phyloP scores from a whole-genome alignment of 2,113 vertebrate species.

The Bubalus kerabau region DNA sequence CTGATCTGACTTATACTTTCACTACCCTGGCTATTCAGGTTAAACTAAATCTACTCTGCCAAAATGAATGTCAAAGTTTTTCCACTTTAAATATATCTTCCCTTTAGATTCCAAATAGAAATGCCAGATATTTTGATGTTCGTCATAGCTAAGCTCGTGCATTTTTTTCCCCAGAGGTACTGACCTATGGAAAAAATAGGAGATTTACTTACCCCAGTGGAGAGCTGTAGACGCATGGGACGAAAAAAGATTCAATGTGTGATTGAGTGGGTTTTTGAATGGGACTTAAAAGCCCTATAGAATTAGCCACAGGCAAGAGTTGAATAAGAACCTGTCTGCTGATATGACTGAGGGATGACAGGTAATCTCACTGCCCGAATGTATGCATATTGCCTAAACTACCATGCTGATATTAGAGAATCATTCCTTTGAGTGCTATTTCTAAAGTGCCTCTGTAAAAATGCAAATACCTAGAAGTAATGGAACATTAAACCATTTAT shows the following conservation, averaged over 20 bases:
- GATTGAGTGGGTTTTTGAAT: background rate
- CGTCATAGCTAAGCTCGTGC: background rate
- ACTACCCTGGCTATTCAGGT: background rate
- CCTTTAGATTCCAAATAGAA: background rate
- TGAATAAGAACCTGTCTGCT: background rate
- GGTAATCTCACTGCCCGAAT: slow-evolving; percentile 42
- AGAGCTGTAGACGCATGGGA: background rate
- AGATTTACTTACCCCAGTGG: background rate
- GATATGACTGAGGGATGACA: slow-evolving; percentile 24
- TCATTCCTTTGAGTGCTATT: slow-evolving; percentile 53
- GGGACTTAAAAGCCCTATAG: background rate
- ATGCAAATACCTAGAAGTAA: slow-evolving; percentile 61
- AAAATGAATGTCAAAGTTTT: background rate
- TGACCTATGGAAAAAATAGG: background rate
- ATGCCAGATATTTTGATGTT: background rate
- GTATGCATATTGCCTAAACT: slow-evolving; percentile 42
- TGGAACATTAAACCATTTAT: slow-evolving; percentile 64
- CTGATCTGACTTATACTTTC: background rate
- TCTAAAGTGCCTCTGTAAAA: slow-evolving; percentile 56
- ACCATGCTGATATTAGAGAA: slow-evolving; percentile 24
- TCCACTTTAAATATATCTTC: background rate
- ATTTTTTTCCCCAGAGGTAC: background rate
- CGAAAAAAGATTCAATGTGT: background rate
- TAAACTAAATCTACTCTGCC: background rate
- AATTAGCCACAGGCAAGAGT: background rate